A percentile compares a stretch with the other conserved stretches of the same genome.
Conservation (phyloP, 2,797 vertebrate genomes). For the Lagocephalus sceleratus region DNA sequence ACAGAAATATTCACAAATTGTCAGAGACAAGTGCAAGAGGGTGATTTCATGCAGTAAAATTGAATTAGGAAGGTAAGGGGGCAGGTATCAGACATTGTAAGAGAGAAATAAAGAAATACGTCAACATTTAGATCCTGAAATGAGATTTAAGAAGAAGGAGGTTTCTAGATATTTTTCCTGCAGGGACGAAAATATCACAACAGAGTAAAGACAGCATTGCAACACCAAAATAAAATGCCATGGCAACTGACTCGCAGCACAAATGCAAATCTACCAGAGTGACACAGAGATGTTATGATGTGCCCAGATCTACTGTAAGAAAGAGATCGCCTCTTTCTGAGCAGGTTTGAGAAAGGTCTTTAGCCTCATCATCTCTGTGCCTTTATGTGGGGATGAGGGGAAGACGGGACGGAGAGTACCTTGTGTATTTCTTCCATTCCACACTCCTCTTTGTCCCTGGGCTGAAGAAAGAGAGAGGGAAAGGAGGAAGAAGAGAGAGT, state of each 20-base stretch:
- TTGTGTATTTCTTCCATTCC: conserved; percentile 80
- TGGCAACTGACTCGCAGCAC: conserved; percentile 61
- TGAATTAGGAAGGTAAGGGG: conserved; percentile 1
- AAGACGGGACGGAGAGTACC: conserved; percentile 70
- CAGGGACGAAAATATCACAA: conserved; percentile 59
- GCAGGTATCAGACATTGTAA: conserved; percentile 19
- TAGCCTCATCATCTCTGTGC: conserved; percentile 7
- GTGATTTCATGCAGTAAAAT: conserved; percentile 10
- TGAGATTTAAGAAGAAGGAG: conserved; percentile 29
- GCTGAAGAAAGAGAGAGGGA: conserved; percentile 66
- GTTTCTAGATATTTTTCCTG: conserved; percentile 59
- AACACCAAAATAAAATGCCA: conserved; percentile 66
- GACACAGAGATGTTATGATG: conserved; percentile 50
- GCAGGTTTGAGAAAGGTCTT: conserved; percentile 11
- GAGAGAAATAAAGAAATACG: conserved; percentile 23
- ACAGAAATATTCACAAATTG: conserved; percentile 41
- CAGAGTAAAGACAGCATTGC: conserved; percentile 48
- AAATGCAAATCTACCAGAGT: conserved; percentile 49
- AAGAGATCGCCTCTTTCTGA: conserved; percentile 43
- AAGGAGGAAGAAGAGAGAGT: conserved; percentile 51
- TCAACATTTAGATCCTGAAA: conserved; percentile 38
- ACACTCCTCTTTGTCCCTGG: conserved; percentile 79
- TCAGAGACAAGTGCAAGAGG: conserved; percentile 11
- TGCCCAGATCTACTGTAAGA: conserved; percentile 31
- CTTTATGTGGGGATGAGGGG: conserved; percentile 33